A percentile compares a stretch with the other conserved stretches of the same genome.
phyloP scores from a whole-genome alignment of 2,888 invertebrate species.

The Troides aeacus region DNA sequence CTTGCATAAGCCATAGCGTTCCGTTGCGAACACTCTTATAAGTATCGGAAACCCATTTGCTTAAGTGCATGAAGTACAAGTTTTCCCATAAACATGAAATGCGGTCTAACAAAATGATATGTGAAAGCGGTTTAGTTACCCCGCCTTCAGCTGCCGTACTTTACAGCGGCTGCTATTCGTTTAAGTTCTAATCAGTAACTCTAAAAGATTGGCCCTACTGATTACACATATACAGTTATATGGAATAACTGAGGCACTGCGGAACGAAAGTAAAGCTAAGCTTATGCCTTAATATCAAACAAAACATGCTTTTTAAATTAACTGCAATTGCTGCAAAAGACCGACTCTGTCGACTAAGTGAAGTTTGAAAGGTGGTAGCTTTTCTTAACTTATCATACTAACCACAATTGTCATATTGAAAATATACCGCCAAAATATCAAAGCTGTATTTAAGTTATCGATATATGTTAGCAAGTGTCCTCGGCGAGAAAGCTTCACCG shows the following conservation, averaged over 20 bases:
- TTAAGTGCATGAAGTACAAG: constrained; percentile 77
- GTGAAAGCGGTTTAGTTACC: constrained; percentile 23
- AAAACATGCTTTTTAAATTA: neutral
- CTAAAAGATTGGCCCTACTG: constrained; percentile 10
- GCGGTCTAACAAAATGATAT: constrained; percentile 60
- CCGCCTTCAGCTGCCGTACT: constrained; percentile 12
- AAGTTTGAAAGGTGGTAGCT: too few species aligned
- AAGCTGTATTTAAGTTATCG: too few species aligned
- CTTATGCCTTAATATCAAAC: neutral
- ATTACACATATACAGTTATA: constrained; percentile 2
- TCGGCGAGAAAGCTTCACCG: too few species aligned
- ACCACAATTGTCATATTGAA: too few species aligned
- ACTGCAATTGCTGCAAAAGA: neutral
- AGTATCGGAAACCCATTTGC: constrained; percentile 79
- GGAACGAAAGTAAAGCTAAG: neutral
- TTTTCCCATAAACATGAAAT: constrained; percentile 78
- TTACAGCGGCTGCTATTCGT: constrained; percentile 9
- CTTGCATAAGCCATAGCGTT: constrained; percentile 57
- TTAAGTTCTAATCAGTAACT: constrained; percentile 14
- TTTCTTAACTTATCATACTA: too few species aligned
- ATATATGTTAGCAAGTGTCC: too few species aligned
- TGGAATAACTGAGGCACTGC: neutral
- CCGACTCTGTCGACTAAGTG: too few species aligned
- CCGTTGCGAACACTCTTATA: constrained; percentile 66
- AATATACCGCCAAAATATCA: too few species aligned